Evolutionary conservation across 1,140 invertebrate genomes (phyloP).

Genomic region (Trichogramma pretiosum): DNA sequence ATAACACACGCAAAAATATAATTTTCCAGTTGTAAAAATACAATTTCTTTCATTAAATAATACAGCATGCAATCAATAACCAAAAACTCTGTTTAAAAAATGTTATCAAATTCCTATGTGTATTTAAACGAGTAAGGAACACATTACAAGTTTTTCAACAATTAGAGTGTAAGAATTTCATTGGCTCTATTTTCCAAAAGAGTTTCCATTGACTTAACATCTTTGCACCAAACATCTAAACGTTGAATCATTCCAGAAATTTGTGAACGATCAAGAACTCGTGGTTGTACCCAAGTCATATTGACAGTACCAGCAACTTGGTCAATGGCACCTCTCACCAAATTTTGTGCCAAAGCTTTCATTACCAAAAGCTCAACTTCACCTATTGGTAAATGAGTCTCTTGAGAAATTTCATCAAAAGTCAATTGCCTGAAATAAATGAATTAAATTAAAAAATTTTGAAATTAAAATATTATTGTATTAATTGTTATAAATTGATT

Average conservation of each 20-base stretch:
- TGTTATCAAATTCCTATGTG: constrained; percentile 1
- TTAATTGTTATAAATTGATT: neutral
- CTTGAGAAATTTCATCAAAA: constrained; percentile 83
- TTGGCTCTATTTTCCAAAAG: constrained; percentile 72
- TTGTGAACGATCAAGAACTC: constrained; percentile 72
- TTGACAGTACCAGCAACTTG: constrained; percentile 74
- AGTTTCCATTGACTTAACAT: constrained; percentile 72
- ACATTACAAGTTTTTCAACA: constrained; percentile 2
- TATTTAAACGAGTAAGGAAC: constrained; percentile 13
- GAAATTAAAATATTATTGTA: neutral
- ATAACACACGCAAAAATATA: no score
- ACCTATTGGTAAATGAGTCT: constrained; percentile 70
- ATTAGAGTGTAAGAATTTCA: constrained; percentile 71
- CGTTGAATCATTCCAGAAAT: constrained; percentile 71
- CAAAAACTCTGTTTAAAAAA: no score
- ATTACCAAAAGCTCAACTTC: constrained; percentile 95
- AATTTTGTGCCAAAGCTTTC: constrained; percentile 92
- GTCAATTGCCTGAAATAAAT: constrained; percentile 61
- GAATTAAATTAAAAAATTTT: neutral
- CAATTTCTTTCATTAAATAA: neutral
- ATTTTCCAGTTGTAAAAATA: no score
- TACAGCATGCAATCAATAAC: no score
- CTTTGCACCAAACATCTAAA: constrained; percentile 72
- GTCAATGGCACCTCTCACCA: constrained; percentile 92
- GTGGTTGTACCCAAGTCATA: constrained; percentile 78